A percentile compares a stretch with the other conserved stretches of the same genome.
Evolutionary conservation across 1,140 invertebrate species (phyloP).

Genomic region (Anoplolepis gracilipes): DNA sequence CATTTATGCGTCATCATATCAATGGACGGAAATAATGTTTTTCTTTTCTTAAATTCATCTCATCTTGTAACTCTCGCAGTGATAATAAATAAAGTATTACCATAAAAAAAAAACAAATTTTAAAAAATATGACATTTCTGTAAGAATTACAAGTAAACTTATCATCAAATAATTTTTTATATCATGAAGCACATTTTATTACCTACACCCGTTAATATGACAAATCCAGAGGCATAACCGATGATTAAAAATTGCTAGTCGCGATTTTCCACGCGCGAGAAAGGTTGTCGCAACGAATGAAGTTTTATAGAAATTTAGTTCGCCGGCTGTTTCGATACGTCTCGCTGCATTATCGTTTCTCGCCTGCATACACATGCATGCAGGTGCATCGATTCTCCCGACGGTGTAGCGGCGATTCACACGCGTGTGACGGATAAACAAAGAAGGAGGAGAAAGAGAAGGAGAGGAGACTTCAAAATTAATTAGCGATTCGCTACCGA

Average conservation of each 20-base stretch:
- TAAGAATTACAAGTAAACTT: not conserved
- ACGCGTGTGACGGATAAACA: not conserved
- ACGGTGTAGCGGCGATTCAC: not conserved
- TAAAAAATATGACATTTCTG: not conserved
- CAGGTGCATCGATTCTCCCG: not conserved
- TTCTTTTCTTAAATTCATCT: no score
- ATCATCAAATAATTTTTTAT: not conserved
- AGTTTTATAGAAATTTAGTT: conserved; percentile 34
- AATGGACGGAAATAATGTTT: no score
- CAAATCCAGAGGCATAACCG: not conserved
- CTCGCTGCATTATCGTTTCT: conserved; percentile 32
- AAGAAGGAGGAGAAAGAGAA: not conserved
- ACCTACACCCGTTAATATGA: not conserved
- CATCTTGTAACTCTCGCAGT: not conserved
- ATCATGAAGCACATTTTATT: not conserved
- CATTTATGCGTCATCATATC: no score
- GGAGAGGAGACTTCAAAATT: conserved; percentile 1
- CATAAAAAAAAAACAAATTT: not conserved
- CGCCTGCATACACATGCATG: not conserved
- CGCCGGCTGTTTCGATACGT: conserved; percentile 5
- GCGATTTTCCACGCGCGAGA: not conserved
- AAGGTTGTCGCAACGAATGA: no score
- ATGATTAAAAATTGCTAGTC: not conserved
- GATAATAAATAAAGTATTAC: not conserved
- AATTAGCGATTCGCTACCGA: conserved; percentile 42